A percentile compares a stretch with the other conserved stretches of the same genome.
Conservation (phyloP, 2,113 vertebrate genomes). For the Agelaius tricolor region DNA sequence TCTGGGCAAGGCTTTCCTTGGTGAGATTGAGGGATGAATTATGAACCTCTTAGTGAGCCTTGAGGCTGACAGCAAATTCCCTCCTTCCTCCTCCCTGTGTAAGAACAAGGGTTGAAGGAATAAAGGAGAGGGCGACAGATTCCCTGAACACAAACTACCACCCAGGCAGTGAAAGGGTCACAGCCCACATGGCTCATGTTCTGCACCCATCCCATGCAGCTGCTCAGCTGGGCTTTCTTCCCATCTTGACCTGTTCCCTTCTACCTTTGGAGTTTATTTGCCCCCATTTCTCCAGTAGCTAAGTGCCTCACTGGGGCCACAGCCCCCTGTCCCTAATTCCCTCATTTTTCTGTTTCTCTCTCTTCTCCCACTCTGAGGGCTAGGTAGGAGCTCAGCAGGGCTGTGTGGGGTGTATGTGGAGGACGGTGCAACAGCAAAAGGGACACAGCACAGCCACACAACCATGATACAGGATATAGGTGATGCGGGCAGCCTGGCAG, state of each 20-base stretch:
- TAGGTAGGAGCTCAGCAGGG: not conserved
- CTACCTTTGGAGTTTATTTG: not conserved
- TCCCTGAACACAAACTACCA: not conserved
- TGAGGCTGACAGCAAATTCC: not conserved
- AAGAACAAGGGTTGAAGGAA: not conserved
- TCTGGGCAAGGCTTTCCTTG: not conserved
- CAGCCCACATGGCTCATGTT: not conserved
- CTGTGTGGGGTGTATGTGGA: not conserved
- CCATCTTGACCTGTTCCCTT: not conserved
- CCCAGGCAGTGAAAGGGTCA: not conserved
- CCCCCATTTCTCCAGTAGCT: not conserved
- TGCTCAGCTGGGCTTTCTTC: not conserved
- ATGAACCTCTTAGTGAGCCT: not conserved
- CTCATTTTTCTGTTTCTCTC: not conserved
- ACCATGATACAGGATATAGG: not conserved
- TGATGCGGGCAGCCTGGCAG: not conserved
- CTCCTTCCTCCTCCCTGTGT: not conserved
- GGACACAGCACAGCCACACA: not conserved
- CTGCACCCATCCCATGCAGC: not conserved
- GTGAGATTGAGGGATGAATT: not conserved
- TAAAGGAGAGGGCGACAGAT: not conserved
- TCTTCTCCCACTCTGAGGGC: not conserved
- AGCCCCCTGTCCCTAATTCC: not conserved
- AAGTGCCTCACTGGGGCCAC: not conserved
- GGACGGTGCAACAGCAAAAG: not conserved